Evolutionary conservation across 2,797 vertebrate genomes (phyloP).

Genomic region (Ctenopoma multispine): DNA sequence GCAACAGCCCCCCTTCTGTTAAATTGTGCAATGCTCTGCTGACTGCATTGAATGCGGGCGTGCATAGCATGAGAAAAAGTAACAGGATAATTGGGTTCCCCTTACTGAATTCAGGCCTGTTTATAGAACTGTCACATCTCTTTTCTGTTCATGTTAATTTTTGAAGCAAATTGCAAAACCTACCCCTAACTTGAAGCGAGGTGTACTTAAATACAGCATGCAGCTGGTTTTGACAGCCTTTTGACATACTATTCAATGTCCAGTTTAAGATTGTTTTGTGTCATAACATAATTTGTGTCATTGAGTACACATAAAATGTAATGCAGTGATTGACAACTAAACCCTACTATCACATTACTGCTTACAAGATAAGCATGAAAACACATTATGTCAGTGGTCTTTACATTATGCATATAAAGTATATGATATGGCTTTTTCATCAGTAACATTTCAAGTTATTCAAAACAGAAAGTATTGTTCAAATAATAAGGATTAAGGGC

Average conservation of each 20-base stretch:
- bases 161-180: neutral
- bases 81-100: constrained; percentile 10
- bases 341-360: neutral
- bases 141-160: neutral
- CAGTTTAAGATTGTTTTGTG: too few relatives aligned
- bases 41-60: constrained; percentile 20
- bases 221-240: too few relatives aligned
- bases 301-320: neutral
- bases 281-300: too few relatives aligned
- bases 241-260: too few relatives aligned
- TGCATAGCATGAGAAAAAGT: constrained; percentile 49
- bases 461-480: neutral
- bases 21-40: constrained; percentile 61
- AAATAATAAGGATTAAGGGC: neutral
- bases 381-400: neutral
- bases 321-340: neutral
- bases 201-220: neutral
- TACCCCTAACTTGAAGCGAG: too few relatives aligned
- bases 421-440: neutral
- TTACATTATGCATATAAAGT: neutral
- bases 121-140: neutral
- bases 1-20: constrained; percentile 59
- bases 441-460: too few relatives aligned
- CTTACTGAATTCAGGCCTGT: constrained; percentile 10
- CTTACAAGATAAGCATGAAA: neutral